Evolutionary conservation across 2,113 vertebrate genomes (phyloP).

Genomic region (Cyanoliseus patagonus): DNA sequence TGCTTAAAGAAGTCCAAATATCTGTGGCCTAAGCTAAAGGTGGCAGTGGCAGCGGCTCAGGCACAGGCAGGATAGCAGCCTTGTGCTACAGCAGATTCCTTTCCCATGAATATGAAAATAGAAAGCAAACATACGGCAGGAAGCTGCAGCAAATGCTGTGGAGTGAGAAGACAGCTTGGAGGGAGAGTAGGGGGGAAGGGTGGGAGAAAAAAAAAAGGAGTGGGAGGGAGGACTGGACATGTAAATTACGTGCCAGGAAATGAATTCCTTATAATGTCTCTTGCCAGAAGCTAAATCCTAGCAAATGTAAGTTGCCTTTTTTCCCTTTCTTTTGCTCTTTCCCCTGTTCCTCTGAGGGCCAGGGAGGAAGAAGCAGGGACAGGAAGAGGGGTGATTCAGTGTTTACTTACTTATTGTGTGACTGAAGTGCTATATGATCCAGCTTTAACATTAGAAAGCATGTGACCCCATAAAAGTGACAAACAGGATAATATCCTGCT

Average conservation of each 20-base stretch:
- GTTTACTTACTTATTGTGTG: conserved; percentile 61
- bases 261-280: conserved; percentile 71
- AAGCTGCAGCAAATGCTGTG: conserved; percentile 40
- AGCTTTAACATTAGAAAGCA: conserved; percentile 13
- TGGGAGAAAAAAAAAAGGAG: conserved; percentile 30
- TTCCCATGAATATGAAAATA: conserved; percentile 82
- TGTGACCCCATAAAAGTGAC: background rate
- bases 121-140: conserved; percentile 73
- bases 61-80: background rate
- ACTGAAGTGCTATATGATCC: conserved; percentile 30
- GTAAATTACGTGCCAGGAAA: conserved; percentile 80
- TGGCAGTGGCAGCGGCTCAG: background rate
- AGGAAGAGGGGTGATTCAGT: conserved; percentile 59
- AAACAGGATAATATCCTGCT: conserved; percentile 21
- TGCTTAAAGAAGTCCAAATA: conserved; percentile 29
- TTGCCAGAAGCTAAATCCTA: conserved; percentile 75
- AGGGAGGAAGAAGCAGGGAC: conserved; percentile 54
- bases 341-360: conserved; percentile 16
- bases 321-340: background rate
- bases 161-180: conserved; percentile 38
- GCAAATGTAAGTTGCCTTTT: conserved; percentile 36
- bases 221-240: conserved; percentile 63
- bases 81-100: conserved; percentile 53
- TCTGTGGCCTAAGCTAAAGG: background rate
- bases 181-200: conserved; percentile 24